These are phyloP conservation scores for Octomys mimax DNA, from an alignment of 2,797 vertebrate genomes.

Conservation along the genomic window DNA sequence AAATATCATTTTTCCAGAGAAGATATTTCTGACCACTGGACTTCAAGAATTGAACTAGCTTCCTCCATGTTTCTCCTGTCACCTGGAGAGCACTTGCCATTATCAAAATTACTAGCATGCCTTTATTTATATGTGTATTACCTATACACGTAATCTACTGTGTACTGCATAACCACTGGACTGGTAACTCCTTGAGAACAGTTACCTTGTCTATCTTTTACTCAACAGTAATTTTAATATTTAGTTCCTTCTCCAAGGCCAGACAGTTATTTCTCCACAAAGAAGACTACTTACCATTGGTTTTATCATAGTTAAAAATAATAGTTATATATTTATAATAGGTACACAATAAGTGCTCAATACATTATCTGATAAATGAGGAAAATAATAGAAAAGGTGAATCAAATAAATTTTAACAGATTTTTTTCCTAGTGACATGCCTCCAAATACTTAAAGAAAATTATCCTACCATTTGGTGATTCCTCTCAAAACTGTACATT, in stretches of 20 bases:
- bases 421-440: background rate
- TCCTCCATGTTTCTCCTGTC: background rate
- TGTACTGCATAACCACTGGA: background rate
- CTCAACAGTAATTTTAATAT: background rate
- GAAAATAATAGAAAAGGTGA: background rate
- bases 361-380: background rate
- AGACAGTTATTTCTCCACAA: background rate
- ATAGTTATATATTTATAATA: constrained; percentile 29
- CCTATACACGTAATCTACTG: background rate
- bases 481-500: constrained; percentile 24
- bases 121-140: background rate
- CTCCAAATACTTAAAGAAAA: constrained; percentile 2
- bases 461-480: background rate
- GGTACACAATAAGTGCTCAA: background rate
- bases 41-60: constrained; percentile 40
- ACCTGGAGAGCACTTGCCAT: background rate
- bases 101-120: constrained; percentile 36
- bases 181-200: constrained; percentile 36
- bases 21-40: background rate
- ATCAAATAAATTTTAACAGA: constrained; percentile 35
- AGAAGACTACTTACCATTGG: background rate
- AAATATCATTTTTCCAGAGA: constrained; percentile 29
- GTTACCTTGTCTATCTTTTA: background rate
- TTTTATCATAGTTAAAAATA: background rate
- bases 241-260: background rate